Evolutionary conservation across 2,797 vertebrate genomes (phyloP).

Genomic region (Propithecus perrieri): DNA sequence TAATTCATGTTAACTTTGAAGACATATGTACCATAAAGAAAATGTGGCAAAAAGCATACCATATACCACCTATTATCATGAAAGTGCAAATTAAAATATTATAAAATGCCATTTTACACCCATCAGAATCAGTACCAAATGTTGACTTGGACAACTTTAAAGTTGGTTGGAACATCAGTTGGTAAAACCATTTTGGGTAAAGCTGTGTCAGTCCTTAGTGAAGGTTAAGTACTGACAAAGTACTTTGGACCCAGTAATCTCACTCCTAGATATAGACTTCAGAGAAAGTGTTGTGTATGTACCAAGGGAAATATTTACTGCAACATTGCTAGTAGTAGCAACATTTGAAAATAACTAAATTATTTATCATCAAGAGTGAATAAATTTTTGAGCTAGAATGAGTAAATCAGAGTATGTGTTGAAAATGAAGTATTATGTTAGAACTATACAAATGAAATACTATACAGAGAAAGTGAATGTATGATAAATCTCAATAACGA

Average conservation of each 20-base stretch:
- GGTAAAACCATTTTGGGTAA: background rate
- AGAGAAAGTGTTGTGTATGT: background rate
- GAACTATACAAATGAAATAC: background rate
- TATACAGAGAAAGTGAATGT: background rate
- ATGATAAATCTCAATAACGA: background rate
- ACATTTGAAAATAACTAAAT: background rate
- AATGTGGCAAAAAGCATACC: background rate
- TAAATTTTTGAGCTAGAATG: background rate
- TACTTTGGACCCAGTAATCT: background rate
- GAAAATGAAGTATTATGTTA: background rate
- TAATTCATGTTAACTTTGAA: background rate
- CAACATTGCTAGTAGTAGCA: background rate
- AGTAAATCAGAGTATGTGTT: background rate
- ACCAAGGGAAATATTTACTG: background rate
- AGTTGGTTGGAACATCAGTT: background rate
- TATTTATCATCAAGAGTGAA: background rate
- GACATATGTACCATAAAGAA: background rate
- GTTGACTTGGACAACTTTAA: background rate
- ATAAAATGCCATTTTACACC: background rate
- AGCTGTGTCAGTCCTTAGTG: background rate
- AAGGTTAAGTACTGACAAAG: background rate
- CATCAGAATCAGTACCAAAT: background rate
- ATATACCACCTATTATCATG: background rate
- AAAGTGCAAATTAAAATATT: background rate
- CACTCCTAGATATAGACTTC: background rate